phyloP scores from a whole-genome alignment of 2,888 invertebrate genomes.

The Lasioglossum pauxillum region DNA sequence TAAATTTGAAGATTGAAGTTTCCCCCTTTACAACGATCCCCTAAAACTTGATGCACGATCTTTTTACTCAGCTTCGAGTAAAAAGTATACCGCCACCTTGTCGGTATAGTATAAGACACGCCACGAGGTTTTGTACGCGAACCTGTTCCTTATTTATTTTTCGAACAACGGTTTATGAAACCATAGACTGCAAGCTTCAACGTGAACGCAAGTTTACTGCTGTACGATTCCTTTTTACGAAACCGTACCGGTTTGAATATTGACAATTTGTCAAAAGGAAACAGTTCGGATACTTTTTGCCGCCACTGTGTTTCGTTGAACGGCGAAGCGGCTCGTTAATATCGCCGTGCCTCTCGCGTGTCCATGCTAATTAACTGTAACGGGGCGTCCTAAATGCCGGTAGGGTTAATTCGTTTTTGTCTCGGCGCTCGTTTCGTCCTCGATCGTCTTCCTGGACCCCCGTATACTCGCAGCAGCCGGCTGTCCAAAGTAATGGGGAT shows the following conservation, averaged over 20 bases:
- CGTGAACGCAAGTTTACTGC: not conserved
- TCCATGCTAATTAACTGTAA: conserved; percentile 50
- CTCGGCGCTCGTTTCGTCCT: conserved; percentile 42
- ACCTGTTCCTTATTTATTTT: not conserved
- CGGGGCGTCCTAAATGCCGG: conserved; percentile 48
- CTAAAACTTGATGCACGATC: not conserved
- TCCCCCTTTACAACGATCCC: not conserved
- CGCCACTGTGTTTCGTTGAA: conserved; percentile 25
- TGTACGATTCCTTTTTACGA: not conserved
- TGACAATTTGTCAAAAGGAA: not conserved
- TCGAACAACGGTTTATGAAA: not conserved
- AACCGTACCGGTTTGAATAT: not conserved
- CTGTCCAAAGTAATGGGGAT: conserved; percentile 30
- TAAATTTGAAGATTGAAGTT: not conserved
- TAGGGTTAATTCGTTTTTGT: conserved; percentile 52
- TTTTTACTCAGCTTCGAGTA: not conserved
- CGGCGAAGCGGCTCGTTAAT: conserved; percentile 41
- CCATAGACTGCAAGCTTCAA: not conserved
- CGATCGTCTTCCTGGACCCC: conserved; percentile 21
- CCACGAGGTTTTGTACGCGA: not conserved
- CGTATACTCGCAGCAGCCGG: not conserved
- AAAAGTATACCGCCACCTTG: not conserved
- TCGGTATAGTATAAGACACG: not conserved
- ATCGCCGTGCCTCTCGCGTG: conserved; percentile 17
- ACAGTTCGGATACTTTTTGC: not conserved